Base-by-base conservation (phyloP, 1,140 invertebrate species). In the Apis mellifera region DNA sequence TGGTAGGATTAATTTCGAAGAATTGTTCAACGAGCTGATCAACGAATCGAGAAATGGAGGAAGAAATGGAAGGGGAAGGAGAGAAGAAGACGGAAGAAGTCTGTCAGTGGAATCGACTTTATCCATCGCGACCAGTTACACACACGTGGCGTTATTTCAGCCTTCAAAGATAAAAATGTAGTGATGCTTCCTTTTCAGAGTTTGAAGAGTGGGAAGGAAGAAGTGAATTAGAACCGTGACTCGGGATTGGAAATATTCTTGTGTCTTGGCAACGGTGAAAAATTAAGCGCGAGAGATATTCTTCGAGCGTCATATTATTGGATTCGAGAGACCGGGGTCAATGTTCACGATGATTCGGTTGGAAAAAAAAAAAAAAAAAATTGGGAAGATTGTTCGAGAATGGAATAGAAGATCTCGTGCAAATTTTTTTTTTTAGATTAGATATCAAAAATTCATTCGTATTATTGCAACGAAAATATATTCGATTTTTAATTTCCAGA, bases 301-400 rank as follows among this genome's bases (percentile, higher is more conserved):
- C 42, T 64, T 50, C 60, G 62, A 32, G 50, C 62, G 26, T n/a
- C 50, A 54, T 66, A 76, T 76, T 76, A 76, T 76, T 76, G 62
- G 74, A 76, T 4, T 21, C 62, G 42, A 17, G 50, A n/a, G 15
- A 21, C 62, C 62, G 15, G 19, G 23, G 52, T 60, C 48, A 26
- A 50, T 19, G 48, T 64, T 55, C 62, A 52, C 62, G 48, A 54
- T 23, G 52, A 72, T 57, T 42, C 23, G 32, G 26, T 17, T 42
- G 32, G 4, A 3, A 42, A 42, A 42, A 21, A n/a, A 15, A 17
- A 32, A 32, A 32, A 32, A 32, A 32, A 2, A 3, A 32, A 62
- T 48, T 5, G 13, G 50, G 66, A 23, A 19, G 8, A 65, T 8
- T 19, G 26, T 23, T 17, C 1, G n/a, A 8, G 23, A 5, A n/a